Conservation (phyloP, 2,797 vertebrate species). For the Urophycis tenuis region DNA sequence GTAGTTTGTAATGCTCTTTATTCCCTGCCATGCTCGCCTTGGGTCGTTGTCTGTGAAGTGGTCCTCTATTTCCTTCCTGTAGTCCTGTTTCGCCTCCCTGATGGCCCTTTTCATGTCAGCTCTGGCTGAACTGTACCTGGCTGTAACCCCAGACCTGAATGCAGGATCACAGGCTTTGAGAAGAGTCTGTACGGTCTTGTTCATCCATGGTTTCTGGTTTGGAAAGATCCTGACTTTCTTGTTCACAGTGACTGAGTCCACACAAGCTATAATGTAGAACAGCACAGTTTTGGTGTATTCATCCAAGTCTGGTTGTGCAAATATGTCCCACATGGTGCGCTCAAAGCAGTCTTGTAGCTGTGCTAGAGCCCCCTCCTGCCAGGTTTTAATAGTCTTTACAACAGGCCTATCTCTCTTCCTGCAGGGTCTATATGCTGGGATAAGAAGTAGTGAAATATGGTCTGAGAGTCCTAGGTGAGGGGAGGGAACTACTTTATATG, state of each 20-base stretch:
- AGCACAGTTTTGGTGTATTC: constrained; percentile 12
- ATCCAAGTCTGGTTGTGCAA: constrained; percentile 15
- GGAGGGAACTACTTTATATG: constrained; percentile 6
- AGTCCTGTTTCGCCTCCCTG: background rate
- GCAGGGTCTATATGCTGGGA: constrained; percentile 7
- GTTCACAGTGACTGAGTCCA: no score
- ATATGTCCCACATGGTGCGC: constrained; percentile 8
- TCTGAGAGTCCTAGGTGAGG: constrained; percentile 9
- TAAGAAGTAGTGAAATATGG: constrained; percentile 19
- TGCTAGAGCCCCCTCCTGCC: background rate
- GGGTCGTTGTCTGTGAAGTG: background rate
- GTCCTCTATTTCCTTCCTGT: background rate
- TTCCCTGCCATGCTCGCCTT: background rate
- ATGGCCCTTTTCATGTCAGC: constrained; percentile 3
- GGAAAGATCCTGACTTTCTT: constrained; percentile 6
- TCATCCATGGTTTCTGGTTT: constrained; percentile 22
- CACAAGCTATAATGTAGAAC: constrained; percentile 8
- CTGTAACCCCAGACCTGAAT: background rate
- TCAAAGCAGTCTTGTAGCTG: constrained; percentile 23
- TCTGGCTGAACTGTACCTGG: background rate
- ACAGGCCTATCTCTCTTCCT: background rate
- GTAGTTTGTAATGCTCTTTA: constrained; percentile 6
- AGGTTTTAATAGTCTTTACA: constrained; percentile 3
- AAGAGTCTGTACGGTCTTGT: background rate
- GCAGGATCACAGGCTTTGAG: background rate